Evolutionary conservation across 2,888 invertebrate genomes (phyloP), one percentile per base, ranked within the genome.

Genomic region (Odontomyia ornata): DNA sequence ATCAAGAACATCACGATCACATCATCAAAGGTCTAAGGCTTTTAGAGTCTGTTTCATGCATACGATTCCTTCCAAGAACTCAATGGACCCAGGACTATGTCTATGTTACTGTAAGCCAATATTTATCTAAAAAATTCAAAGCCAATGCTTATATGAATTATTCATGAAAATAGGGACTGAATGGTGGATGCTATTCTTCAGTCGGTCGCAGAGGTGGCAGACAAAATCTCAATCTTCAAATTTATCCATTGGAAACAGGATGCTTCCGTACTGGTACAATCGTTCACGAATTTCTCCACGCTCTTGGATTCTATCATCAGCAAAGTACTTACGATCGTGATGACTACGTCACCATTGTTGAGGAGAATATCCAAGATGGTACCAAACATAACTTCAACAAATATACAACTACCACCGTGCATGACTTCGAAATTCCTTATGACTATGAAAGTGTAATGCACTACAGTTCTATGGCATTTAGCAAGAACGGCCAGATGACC

Each of bases 401-500:
- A 83, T 89, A 91, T 0, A 87, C 89, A 25, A 83, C 86, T 3
- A 85, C 87, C 1, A 86, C 85, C 21, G 89, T 91, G 0, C 0
- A 90, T 71, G 90, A 90, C 57, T 93, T 89, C 82, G 92, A 91
- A 0, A 89, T 93, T 43, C 47, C 25, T 0, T 95, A 94, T 82
- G 94, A 95, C 84, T 94, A 92, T 83, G 89, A 90, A 80, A 94
- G 94, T 80, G 92, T 95, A 0, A 91, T 95, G 93, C 94, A 95
- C 82, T 95, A 94, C 84, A 91, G 92, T 0, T 88, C 89, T 25
- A 89, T 88, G 36, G 93, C 93, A 0, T 94, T 94, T 85, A 91
- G 93, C 0, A 89, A 83, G 72, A 94, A 94, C 83, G 89, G 90
- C 0, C 83, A 89, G 82, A 89, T 91, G 72, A 94, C 94, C 0